Base-by-base conservation (phyloP, 2,113 vertebrate species). In the Corapipo altera region DNA sequence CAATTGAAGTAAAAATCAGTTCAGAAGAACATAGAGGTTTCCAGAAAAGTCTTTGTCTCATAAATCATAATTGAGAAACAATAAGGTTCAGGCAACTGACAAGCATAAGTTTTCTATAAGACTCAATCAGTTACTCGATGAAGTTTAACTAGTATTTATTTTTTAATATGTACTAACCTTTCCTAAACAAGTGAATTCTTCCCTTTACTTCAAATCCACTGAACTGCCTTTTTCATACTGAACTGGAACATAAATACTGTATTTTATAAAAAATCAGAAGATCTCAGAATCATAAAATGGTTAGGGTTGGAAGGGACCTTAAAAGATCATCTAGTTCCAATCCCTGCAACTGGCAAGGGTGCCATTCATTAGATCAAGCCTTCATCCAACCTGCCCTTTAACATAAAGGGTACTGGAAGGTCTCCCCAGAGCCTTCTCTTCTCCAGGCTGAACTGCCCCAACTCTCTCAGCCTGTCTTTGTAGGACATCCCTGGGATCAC, bases 401-500 rank as follows among this genome's bases (percentile, higher is more conserved):
- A 57, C 30, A 57, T 6, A 35, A 43, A 57, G 28, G 26, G 26
- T 26, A 48, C n/a, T 55, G n/a, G 49, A 64, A 55, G 17, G 30
- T 61, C 4, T 35, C 7, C 24, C 8, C 22, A 30, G 41, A 62
- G 28, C 28, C 24, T 59, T 69, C 43, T 41, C 23, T 61, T 54
- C 30, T 41, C n/a, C 30, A 30, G 24, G 15, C 57, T n/a, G 48
- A 62, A 71, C 12, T 12, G 41, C 12, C 39, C 28, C 24, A 48
- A 30, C 15, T 30, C 39, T 48, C 57, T 64, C 57, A 2, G 2
- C 19, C 28, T 33, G 6, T 39, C 48, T 62, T 17, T 26, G 33
- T 1, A 46, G 23, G 5, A 70, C 41, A 71, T 19, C 22, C 15
- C 48, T 46, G 0, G 0, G 33, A 54, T n/a, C 28, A 46, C 10